Conservation (phyloP, 2,797 vertebrate genomes). For the Enteromius paludinosus region DNA sequence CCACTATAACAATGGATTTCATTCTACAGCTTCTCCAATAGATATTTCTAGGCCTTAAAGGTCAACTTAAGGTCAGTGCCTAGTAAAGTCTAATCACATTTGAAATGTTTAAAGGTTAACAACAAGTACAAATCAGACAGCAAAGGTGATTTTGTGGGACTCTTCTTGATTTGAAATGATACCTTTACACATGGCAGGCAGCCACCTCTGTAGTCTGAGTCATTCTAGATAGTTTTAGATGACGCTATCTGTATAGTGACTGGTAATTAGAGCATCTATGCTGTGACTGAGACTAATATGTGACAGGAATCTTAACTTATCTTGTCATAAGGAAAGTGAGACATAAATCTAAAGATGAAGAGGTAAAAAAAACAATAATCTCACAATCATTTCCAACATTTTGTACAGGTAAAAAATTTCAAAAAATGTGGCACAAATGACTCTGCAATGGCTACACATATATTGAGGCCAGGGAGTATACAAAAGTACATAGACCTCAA, state of each 20-base stretch:
- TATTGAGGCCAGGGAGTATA: neutral
- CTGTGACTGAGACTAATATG: neutral
- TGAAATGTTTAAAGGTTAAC: neutral
- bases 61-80: neutral
- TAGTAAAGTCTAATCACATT: neutral
- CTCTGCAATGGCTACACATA: neutral
- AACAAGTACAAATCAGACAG: neutral
- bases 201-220: constrained; percentile 16
- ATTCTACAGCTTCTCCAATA: neutral
- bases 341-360: neutral
- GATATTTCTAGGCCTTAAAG: neutral
- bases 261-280: constrained; percentile 9
- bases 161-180: constrained; percentile 7
- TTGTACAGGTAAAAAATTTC: no score
- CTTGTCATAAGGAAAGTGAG: neutral
- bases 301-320: neutral
- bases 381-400: constrained; percentile 6
- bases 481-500: neutral
- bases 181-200: neutral
- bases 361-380: neutral
- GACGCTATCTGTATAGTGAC: neutral
- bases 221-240: neutral
- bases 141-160: neutral
- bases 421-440: neutral
- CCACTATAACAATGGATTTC: neutral